Evolutionary conservation across 2,888 invertebrate species (phyloP).

Genomic region (Calameuta idolon): DNA sequence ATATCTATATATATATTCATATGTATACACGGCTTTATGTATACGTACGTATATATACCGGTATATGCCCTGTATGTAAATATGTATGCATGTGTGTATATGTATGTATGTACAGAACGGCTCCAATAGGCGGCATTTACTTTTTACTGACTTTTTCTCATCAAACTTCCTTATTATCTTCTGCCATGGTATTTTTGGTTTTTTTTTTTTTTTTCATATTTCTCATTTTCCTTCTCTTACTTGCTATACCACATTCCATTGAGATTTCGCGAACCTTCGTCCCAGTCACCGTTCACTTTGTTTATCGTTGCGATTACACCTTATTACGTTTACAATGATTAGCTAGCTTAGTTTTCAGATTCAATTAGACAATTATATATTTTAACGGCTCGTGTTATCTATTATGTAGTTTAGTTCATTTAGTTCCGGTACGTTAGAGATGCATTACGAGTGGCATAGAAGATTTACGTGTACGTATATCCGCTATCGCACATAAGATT

Average conservation of each 20-base stretch:
- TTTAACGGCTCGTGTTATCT: slow-evolving; percentile 2
- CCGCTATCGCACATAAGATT: slow-evolving; percentile 21
- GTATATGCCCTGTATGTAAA: slow-evolving; percentile 12
- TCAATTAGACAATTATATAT: slow-evolving; percentile 34
- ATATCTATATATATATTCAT: neutral
- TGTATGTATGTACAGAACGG: slow-evolving; percentile 17
- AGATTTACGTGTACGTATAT: slow-evolving; percentile 7
- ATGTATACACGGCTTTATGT: slow-evolving; percentile 3
- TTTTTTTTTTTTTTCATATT: slow-evolving; percentile 9
- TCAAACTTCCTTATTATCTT: slow-evolving; percentile 10
- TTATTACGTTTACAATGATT: slow-evolving; percentile 28
- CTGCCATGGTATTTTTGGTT: neutral
- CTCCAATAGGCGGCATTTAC: slow-evolving; percentile 19
- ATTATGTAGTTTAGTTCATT: neutral
- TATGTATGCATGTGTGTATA: slow-evolving; percentile 17
- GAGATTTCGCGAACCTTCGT: neutral
- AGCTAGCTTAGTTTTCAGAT: slow-evolving; percentile 36
- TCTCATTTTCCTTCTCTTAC: slow-evolving; percentile 12
- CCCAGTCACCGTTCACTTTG: neutral
- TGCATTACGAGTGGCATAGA: slow-evolving; percentile 10
- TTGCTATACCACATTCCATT: neutral
- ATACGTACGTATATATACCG: slow-evolving; percentile 11
- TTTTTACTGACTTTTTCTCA: slow-evolving; percentile 23
- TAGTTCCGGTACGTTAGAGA: slow-evolving; percentile 1
- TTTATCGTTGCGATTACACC: neutral